Conservation (phyloP, 2,113 vertebrate genomes). For the Mungos mungo region DNA sequence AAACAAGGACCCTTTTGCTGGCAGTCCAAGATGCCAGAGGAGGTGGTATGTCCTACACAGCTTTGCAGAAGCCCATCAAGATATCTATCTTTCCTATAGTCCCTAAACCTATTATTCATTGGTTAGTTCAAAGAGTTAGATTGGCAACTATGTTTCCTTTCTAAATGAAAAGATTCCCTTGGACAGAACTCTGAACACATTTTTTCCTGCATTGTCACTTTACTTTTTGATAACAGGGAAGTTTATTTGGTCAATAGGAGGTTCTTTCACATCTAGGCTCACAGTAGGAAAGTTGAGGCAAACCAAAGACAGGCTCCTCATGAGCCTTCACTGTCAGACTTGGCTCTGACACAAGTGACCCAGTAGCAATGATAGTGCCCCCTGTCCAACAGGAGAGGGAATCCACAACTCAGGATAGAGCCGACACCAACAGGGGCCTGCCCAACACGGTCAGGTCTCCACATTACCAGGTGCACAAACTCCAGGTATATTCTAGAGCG, state of each 20-base stretch:
- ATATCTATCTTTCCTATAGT: not conserved
- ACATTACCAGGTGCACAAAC: accelerated
- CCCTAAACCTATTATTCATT: not conserved
- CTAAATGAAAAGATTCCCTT: not conserved
- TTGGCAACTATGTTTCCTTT: not conserved
- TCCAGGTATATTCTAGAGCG: not conserved
- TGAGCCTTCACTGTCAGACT: not conserved
- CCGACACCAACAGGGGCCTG: no score
- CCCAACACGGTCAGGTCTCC: accelerated
- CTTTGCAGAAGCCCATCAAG: not conserved
- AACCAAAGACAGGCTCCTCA: not conserved
- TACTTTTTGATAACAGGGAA: not conserved
- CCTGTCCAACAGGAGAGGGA: no score
- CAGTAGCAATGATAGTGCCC: not conserved
- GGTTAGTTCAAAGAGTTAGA: not conserved
- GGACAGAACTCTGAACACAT: not conserved
- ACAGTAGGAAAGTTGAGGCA: not conserved
- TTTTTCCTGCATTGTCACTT: not conserved
- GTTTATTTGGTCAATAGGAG: not conserved
- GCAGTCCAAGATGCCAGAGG: not conserved
- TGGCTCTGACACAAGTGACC: no score
- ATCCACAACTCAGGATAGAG: no score
- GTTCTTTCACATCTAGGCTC: not conserved
- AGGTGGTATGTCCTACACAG: no score
- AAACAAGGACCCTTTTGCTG: not conserved